Evolutionary conservation across 2,888 invertebrate genomes (phyloP), one percentile per base, ranked within the genome.

Genomic region (Luperina testacea): DNA sequence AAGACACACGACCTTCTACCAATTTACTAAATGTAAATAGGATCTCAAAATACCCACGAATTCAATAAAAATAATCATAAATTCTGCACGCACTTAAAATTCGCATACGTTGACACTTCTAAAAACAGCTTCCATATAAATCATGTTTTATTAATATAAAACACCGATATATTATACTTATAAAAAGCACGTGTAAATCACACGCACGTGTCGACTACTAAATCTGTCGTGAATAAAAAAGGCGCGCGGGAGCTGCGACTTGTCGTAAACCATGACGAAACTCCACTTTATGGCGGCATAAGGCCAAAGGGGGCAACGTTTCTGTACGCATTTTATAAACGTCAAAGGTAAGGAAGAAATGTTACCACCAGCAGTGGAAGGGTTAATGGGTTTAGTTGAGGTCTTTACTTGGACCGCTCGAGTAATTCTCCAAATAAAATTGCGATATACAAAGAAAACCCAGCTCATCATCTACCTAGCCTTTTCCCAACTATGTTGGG

Each of bases 251-350:
- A 89, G 88, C 86, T 91, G 92, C 92, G 92, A 93, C 93, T 94
- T 90, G 89, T 93, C 94, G 93, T 93, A 93, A 93, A 94, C 92
- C 93, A 94, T 93, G 91, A 92, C 94, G 92, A 93, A 94, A 95
- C 92, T 93, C 95, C 93, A 91, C 94, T 95, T 95, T 95, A 95
- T 93, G 92, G 92, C 91, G 90, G 90, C 91, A 91, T 92, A 90
- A 90, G 90, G 87, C 88, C 84, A 78, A 75, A 83, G 88, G 84
- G 90, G 88, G 88, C 84, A 81, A 80, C 75, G 77, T 82, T 77
- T 74, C 90, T 91, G 72, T 92, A 91, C 92, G 90, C 92, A 92
- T 93, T 95, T 95, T 95, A 94, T 94, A 94, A 94, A 94, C 93
- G 94, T 94, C 94, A 90, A 88, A 89, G 85, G 87, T 87, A 89